phyloP scores from a whole-genome alignment of 1,140 invertebrate species.

The Hylaeus anthracinus region DNA sequence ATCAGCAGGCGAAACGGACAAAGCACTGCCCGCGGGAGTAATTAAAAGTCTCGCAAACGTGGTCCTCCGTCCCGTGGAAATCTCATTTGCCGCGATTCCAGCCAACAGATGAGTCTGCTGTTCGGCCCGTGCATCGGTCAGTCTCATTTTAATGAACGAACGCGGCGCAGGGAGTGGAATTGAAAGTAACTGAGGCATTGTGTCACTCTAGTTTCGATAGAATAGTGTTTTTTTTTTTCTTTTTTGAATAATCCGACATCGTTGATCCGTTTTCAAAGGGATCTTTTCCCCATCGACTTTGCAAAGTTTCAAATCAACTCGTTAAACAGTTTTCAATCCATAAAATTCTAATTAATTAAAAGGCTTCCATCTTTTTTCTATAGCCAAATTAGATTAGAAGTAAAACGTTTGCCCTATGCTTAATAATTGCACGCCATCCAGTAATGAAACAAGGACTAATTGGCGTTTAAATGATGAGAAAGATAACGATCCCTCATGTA shows the following conservation, averaged over 20 bases:
- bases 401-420: too few species aligned
- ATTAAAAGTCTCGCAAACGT: conserved; percentile 36
- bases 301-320: too few species aligned
- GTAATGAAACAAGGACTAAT: too few species aligned
- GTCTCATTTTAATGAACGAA: background rate
- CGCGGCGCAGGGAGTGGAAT: background rate
- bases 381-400: too few species aligned
- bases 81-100: conserved; percentile 36
- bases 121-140: background rate
- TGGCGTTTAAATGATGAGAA: too few species aligned
- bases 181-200: background rate
- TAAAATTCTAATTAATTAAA: too few species aligned
- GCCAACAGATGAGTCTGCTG: background rate
- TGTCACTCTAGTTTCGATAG: background rate
- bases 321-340: too few species aligned
- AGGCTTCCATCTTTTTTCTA: too few species aligned
- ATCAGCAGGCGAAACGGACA: conserved; percentile 17
- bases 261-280: too few species aligned
- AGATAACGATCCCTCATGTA: too few species aligned
- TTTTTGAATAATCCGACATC: background rate
- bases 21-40: background rate
- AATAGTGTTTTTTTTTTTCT: background rate
- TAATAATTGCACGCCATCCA: too few species aligned
- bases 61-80: background rate
- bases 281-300: too few species aligned